Base-by-base conservation (phyloP, 2,888 invertebrate species). In the Tubulanus polymorphus region DNA sequence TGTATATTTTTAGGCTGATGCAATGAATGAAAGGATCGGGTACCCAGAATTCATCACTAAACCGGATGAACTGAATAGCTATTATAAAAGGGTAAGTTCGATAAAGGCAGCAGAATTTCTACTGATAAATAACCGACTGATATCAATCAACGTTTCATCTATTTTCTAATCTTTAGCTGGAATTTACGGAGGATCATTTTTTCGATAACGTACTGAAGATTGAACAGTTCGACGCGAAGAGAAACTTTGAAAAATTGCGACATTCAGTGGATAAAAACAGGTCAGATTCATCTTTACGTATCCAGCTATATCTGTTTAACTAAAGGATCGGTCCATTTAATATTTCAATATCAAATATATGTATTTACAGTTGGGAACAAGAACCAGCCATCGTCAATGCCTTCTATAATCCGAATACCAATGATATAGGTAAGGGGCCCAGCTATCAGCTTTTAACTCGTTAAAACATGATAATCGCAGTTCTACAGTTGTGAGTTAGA, bases 11-110 rank as follows among this genome's bases (percentile, higher is more conserved):
- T 61, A 78, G 78, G 88, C 94, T 0, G 86, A 89, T 63, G 86
- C 87, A 1, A 93, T 93, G 88, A 86, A 88, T 67, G 80, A 91
- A 28, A 87, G 90, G 73, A 93, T 96, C 63, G 95, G 94, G 0
- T 96, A 93, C 76, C 94, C 95, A 0, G 89, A 93, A 72, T 93
- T 90, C 67, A 90, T 95, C 69, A 80, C 91, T 20, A 85, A 88
- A 63, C 81, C 84, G 25, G 78, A 83, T 2, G 84, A 88, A 64
- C 79, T 95, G 45, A 87, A 91, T 66, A 85, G 87, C 26, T 86
- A 89, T 68, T 93, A 92, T 72, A 84, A 85, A 63, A 88, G 89
- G 76, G 90, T 94, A 54, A 79, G n/a, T n/a, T n/a, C n/a, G n/a
- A n/a, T n/a, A n/a, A n/a, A n/a, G n/a, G n/a, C n/a, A n/a, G n/a